Base-by-base conservation (phyloP, 2,113 vertebrate genomes). In the Machaerirhynchus nigripectus region DNA sequence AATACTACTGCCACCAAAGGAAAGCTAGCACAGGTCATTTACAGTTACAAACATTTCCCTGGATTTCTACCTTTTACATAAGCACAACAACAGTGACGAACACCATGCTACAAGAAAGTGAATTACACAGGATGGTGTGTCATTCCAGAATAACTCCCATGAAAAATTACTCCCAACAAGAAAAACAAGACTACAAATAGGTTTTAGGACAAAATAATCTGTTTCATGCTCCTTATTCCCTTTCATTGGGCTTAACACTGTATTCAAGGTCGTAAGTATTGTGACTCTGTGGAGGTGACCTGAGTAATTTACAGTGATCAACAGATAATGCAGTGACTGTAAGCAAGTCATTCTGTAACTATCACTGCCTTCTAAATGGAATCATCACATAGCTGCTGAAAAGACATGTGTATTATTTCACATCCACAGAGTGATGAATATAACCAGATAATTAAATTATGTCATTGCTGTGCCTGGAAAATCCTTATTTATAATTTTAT, bases 211-310 rank as follows among this genome's bases (percentile, higher is more conserved):
- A 12, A 81, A 86, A 77, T 55, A 76, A 96, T 95, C 73, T 63
- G 59, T 95, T 97, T 95, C 84, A 85, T 75, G 80, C 39, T 94
- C 75, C 85, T 96, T 86, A 94, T 84, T 96, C 95, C 70, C 69
- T 89, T 94, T 81, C 47, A 89, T 44, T 81, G 26, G 28, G 23
- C 61, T 86, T 83, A 92, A 90, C 71, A 59, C 78, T 24, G 40
- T 74, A 80, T 74, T 55, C 57, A 93, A 93, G 84, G 90, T 97
- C 95, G 94, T 33, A n/a, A 97, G 74, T 20, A 53, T 22, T 96
- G 27, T 15, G 33, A 84, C 76, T 89, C 84, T 75, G 44, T 49
- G 87, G 76, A 92, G 46, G 44, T 73, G 70, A 92, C 74, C 90
- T 57, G 39, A 79, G 70, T 83, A 94, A 96, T 83, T 94, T 93